phyloP scores from a whole-genome alignment of 2,797 vertebrate species.

The Huso huso region DNA sequence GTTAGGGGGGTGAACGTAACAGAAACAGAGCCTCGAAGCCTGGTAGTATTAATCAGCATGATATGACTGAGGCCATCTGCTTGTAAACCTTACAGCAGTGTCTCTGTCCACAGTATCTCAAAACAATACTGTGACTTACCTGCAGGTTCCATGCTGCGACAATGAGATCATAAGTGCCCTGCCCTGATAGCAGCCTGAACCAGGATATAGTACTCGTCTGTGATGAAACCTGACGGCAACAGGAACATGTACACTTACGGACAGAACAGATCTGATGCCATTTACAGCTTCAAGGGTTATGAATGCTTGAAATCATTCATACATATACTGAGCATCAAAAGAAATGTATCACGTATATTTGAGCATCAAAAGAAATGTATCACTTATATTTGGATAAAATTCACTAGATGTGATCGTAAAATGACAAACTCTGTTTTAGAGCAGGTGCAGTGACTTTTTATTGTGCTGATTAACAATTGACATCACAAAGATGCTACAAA shows the following conservation, averaged over 20 bases:
- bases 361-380: too few species aligned
- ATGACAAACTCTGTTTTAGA: too few species aligned
- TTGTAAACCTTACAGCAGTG: background rate
- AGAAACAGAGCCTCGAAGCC: background rate
- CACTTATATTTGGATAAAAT: too few species aligned
- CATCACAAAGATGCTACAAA: too few species aligned
- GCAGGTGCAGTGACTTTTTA: too few species aligned
- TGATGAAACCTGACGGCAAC: background rate
- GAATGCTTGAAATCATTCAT: too few species aligned
- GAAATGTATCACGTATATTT: too few species aligned
- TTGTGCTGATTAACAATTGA: too few species aligned
- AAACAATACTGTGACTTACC: background rate
- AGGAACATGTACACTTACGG: background rate
- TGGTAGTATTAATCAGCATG: background rate
- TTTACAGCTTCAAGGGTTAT: background rate
- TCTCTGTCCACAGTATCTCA: background rate
- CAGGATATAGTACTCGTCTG: background rate
- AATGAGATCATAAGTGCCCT: background rate
- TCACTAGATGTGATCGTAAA: too few species aligned
- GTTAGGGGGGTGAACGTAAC: background rate
- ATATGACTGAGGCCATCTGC: slow-evolving; percentile 5
- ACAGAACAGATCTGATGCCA: background rate
- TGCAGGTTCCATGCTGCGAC: background rate
- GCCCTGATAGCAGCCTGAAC: background rate
- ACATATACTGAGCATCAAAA: too few species aligned